Evolutionary conservation across 64 coral and sea anemone species (phyloP), one percentile per base, ranked within the genome.

Genomic region (Montipora cactus): DNA sequence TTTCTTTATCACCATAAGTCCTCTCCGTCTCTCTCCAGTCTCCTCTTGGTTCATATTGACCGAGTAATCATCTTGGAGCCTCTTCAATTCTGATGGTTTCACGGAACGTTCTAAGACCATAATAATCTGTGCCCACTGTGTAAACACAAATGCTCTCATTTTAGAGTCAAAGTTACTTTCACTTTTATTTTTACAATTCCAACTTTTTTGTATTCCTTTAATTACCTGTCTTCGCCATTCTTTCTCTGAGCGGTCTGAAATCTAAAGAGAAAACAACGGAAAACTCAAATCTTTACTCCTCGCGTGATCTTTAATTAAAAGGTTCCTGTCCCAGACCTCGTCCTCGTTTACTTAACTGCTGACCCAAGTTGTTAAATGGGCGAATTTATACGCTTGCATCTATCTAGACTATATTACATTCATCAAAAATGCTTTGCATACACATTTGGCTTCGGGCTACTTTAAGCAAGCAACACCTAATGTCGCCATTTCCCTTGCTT

Each of bases 221-320:
- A 46, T 59, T 84, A 97, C 95, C 95, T 97, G 95, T 94, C 93
- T 58, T 97, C 95, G 91, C 95, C 95, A 97, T 83, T 97, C 95
- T 89, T 97, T 97, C 72, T 94, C 95, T n/a, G 95, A 94, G 49
- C 89, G 93, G 67, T 97, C 95, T 58, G 95, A 89, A 15, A 97
- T 94, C 95, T 97, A 47, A 22, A 20, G 15, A n/a, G 45, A 44
- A 66, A 67, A 49, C 53, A 14, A 37, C 68, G 47, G 6, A 15
- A 62, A 47, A 0, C 2, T 68, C 4, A 4, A 64, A 44, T 16
- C 49, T 16, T 22, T 59, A 2, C 37, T 37, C 37, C 37, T 37
- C 37, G 37, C 37, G 37, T 37, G 37, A 37, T 37, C 37, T 37
- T 37, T 37, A 37, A 37, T 37, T 37, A 37, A 37, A 1, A 37